phyloP scores from a whole-genome alignment of 2,797 vertebrate species.

The Sandelia bainsii region DNA sequence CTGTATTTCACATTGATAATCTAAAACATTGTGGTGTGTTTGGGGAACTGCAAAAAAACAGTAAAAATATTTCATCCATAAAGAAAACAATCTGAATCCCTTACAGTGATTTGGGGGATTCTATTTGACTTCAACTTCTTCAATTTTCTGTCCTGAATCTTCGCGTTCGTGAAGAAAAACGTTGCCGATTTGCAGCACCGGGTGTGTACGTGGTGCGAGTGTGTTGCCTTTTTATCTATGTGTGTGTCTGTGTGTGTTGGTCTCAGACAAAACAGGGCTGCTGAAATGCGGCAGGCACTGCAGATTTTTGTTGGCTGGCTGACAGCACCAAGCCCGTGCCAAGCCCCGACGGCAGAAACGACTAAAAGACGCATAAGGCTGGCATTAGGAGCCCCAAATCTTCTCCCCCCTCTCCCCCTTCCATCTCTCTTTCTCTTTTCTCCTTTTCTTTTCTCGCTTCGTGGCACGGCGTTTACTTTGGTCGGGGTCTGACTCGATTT shows the following conservation, averaged over 20 bases:
- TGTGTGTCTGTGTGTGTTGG: slow-evolving; percentile 72
- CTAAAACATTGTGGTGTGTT: not conserved
- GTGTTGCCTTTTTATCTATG: slow-evolving; percentile 16
- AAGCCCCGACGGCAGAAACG: slow-evolving; percentile 96
- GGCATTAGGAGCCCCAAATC: slow-evolving; percentile 90
- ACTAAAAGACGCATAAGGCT: slow-evolving; percentile 95
- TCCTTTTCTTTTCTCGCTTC: slow-evolving; percentile 60
- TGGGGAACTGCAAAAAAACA: not conserved
- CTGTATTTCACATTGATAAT: slow-evolving; percentile 12
- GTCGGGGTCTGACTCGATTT: slow-evolving; percentile 72
- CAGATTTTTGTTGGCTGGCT: slow-evolving; percentile 92
- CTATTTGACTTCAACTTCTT: not conserved
- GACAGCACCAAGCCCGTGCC: slow-evolving; percentile 92
- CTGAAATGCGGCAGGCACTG: slow-evolving; percentile 95
- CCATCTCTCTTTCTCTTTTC: slow-evolving; percentile 56
- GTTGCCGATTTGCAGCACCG: slow-evolving; percentile 17
- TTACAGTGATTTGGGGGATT: not conserved
- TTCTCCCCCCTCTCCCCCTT: slow-evolving; percentile 63
- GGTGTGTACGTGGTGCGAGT: slow-evolving; percentile 66
- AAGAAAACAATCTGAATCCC: not conserved
- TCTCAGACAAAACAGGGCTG: slow-evolving; percentile 89
- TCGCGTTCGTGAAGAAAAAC: slow-evolving; percentile 16
- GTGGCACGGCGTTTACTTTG: slow-evolving; percentile 68
- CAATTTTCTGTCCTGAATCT: slow-evolving; percentile 23
- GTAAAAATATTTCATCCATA: not conserved